phyloP scores from a whole-genome alignment of 2,797 vertebrate genomes.

The Valencia hispanica region DNA sequence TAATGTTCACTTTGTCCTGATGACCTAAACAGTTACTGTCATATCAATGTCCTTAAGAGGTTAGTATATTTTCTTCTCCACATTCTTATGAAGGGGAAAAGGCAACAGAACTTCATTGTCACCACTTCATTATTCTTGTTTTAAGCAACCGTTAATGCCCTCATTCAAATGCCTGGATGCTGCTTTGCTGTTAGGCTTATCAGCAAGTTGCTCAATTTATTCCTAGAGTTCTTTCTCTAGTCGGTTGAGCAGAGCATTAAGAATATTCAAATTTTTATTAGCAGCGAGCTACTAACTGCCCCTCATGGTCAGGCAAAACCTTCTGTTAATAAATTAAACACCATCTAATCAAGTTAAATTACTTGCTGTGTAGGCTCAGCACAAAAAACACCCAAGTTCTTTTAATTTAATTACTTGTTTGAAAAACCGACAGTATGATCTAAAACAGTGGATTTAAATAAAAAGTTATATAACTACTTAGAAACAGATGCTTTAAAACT shows the following conservation, averaged over 20 bases:
- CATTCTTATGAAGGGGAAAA: conserved; percentile 54
- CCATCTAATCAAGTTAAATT: conserved; percentile 21
- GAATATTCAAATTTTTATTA: conserved; percentile 59
- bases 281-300: conserved; percentile 47
- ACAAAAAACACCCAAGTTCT: not conserved
- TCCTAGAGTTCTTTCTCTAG: conserved; percentile 49
- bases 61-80: conserved; percentile 29
- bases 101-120: conserved; percentile 40
- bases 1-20: conserved; percentile 52
- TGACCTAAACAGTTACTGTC: conserved; percentile 48
- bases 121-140: conserved; percentile 67
- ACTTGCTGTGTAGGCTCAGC: not conserved
- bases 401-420: not conserved
- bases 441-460: conserved; percentile 20
- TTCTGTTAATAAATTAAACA: conserved; percentile 52
- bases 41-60: conserved; percentile 60
- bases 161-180: conserved; percentile 64
- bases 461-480: conserved; percentile 25
- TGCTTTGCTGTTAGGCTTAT: conserved; percentile 66
- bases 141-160: conserved; percentile 68
- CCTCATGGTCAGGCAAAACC: conserved; percentile 41
- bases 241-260: conserved; percentile 53
- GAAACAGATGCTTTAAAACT: not conserved
- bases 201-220: conserved; percentile 65
- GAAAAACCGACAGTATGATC: conserved; percentile 1